A percentile compares a stretch with the other conserved stretches of the same genome.
Evolutionary conservation across 2,797 vertebrate genomes (phyloP).

Genomic region (Acrossocheilus wenchowensis): DNA sequence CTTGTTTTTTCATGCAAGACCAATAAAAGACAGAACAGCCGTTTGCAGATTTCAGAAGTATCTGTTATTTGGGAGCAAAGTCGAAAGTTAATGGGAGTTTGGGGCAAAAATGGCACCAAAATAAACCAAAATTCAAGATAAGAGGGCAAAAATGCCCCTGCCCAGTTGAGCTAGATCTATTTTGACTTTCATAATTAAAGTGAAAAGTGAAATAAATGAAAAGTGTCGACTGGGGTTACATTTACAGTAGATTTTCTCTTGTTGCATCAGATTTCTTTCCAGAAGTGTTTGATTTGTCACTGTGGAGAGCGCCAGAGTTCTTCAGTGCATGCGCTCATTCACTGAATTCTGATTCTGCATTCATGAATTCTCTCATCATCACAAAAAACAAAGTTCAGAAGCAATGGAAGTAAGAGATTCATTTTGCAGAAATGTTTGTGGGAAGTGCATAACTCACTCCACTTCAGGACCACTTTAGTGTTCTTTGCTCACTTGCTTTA

Average conservation of each 20-base stretch:
- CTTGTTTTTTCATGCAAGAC: slow-evolving; percentile 57
- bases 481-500: background rate
- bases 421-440: background rate
- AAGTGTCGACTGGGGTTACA: background rate
- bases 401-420: background rate
- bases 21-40: slow-evolving; percentile 52
- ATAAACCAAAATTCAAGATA: background rate
- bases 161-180: background rate
- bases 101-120: background rate
- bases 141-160: background rate
- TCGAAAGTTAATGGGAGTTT: background rate
- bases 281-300: background rate
- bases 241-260: background rate
- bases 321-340: background rate
- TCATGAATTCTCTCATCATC: background rate
- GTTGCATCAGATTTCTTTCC: background rate
- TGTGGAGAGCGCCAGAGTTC: background rate
- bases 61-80: background rate
- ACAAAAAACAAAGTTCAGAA: background rate
- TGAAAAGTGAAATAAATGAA: background rate
- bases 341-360: background rate
- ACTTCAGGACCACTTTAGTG: background rate
- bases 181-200: background rate
- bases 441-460: background rate
- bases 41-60: slow-evolving; percentile 23